Evolutionary conservation across 2,113 vertebrate genomes (phyloP).

Genomic region (Stigmatopora argus): DNA sequence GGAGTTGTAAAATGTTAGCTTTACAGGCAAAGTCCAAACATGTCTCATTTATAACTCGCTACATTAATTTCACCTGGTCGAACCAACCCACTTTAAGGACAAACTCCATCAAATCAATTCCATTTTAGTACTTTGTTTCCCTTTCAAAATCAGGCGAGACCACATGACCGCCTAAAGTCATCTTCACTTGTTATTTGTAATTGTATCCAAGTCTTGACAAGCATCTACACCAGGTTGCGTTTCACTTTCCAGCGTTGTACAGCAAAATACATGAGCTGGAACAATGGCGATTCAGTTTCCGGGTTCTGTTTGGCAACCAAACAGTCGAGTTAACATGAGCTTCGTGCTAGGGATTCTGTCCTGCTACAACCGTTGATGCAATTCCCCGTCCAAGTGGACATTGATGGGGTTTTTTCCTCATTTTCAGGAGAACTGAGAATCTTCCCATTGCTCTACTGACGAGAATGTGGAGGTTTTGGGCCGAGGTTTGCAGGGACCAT

Average conservation of each 20-base stretch:
- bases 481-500: too few species aligned
- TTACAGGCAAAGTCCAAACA: too few species aligned
- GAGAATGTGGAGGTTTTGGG: too few species aligned
- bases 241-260: conserved; percentile 67
- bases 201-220: conserved; percentile 53
- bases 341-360: neutral
- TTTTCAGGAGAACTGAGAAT: too few species aligned
- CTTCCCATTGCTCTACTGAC: too few species aligned
- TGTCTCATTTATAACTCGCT: too few species aligned
- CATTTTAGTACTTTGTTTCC: neutral
- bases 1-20: too few species aligned
- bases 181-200: conserved; percentile 44
- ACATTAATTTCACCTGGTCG: too few species aligned
- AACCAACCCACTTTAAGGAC: neutral
- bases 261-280: conserved; percentile 59
- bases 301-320: conserved; percentile 69
- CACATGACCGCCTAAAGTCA: neutral
- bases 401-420: too few species aligned
- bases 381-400: neutral
- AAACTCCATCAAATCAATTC: neutral
- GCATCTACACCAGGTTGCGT: conserved; percentile 57
- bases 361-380: too few species aligned
- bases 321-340: conserved; percentile 66
- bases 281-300: conserved; percentile 68
- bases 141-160: neutral